Evolutionary conservation across 2,113 vertebrate species (phyloP).

Genomic region (Nothobranchius kuhntae): DNA sequence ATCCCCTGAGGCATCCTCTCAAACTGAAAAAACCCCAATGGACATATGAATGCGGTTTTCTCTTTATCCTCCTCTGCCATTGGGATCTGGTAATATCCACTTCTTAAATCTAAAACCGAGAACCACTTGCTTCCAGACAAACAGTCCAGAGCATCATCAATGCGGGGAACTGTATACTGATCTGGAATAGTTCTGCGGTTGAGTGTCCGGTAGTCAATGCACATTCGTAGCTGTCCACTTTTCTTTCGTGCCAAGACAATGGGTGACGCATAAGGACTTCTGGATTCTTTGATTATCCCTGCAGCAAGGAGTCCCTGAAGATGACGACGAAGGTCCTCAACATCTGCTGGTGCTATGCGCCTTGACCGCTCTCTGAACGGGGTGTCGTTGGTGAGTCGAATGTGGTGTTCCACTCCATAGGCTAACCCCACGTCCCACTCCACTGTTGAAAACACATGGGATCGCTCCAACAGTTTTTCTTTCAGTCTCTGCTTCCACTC

Average conservation of each 20-base stretch:
- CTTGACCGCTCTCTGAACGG: background rate
- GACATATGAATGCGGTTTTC: background rate
- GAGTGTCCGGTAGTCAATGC: background rate
- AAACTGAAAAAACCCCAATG: conserved; percentile 1
- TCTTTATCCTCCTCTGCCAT: conserved; percentile 1
- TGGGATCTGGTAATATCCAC: background rate
- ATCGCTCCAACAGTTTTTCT: background rate
- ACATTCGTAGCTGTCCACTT: background rate
- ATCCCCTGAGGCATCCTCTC: background rate
- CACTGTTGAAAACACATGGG: background rate
- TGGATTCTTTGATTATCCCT: background rate
- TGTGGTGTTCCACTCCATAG: background rate
- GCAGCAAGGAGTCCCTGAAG: background rate
- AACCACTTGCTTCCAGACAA: conserved; percentile 10
- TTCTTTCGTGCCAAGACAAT: background rate
- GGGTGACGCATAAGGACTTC: background rate
- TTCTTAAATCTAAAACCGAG: conserved; percentile 1
- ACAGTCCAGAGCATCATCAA: background rate
- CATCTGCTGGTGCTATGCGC: background rate
- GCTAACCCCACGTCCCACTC: conserved; percentile 1
- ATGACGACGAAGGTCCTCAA: background rate
- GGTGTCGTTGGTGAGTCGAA: background rate
- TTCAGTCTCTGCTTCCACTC: background rate
- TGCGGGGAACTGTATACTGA: background rate
- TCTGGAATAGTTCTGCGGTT: background rate